Base-by-base conservation (phyloP, 2,888 invertebrate genomes). In the Cyaniris semiargus region DNA sequence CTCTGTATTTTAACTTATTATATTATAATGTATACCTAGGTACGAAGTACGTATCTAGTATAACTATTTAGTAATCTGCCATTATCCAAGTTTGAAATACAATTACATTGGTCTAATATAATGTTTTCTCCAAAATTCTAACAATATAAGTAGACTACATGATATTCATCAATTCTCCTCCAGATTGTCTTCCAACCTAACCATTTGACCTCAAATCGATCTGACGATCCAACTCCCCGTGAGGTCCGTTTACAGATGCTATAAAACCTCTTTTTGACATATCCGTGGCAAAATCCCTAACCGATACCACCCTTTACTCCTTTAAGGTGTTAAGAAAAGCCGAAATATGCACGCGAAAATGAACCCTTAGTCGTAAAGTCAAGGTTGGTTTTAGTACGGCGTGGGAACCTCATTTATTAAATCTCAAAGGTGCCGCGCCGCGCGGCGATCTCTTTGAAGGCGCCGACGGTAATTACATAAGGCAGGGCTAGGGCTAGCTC, bases 251-350 rank as follows among this genome's bases (percentile, higher is more conserved):
- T 93, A 92, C 89, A 86, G 85, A 84, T 85, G 89, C 89, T 90
- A 94, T 94, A 94, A 94, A 93, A 92, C 89, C 91, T 89, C 91
- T 93, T 94, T 92, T 94, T 94, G 94, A 94, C 94, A 92, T 90
- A 92, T 92, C 94, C 93, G 90, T 93, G 94, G 94, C 94, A 94
- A 93, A 94, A 94, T 90, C 93, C 92, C 90, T 92, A 91, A 92
- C 93, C 89, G 92, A 93, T 93, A 93, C 88, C 90, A 90, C 89
- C 90, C 90, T 89, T 89, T 91, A 89, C 88, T 88, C 87, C 86
- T 84, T 86, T 90, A 92, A 93, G 91, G 93, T 92, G 93, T 93
- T 93, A 93, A 92, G 93, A 89, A 90, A 89, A 86, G 83, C 82
- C 1, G 1, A 0, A 0, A 0, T 0, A 0, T 0, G 0, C 82